Evolutionary conservation across 2,888 invertebrate genomes (phyloP).

Genomic region (Podotricha telesiphe): DNA sequence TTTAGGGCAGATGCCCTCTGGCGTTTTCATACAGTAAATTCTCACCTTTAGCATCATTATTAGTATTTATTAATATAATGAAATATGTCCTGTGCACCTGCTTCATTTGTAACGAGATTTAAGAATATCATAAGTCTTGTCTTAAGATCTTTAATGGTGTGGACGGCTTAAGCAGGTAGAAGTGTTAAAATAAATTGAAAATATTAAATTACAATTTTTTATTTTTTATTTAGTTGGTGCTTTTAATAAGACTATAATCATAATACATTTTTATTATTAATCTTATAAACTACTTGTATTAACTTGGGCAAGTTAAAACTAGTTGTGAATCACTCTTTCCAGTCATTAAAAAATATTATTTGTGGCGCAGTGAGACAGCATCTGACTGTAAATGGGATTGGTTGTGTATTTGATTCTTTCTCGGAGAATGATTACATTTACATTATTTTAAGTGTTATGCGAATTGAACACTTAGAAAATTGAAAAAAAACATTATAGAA

Average conservation of each 20-base stretch:
- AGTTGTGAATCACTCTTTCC: too few species aligned
- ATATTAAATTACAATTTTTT: neutral
- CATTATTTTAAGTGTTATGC: too few species aligned
- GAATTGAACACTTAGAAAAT: too few species aligned
- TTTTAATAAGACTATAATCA: neutral
- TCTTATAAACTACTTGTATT: neutral
- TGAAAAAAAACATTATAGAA: too few species aligned
- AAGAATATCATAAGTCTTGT: conserved; percentile 12
- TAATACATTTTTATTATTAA: neutral
- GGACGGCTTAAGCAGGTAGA: neutral
- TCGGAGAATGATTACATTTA: too few species aligned
- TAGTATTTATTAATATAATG: conserved; percentile 43
- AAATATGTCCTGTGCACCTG: conserved; percentile 27
- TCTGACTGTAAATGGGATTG: too few species aligned
- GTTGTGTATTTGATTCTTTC: too few species aligned
- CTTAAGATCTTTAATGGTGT: conserved; percentile 18
- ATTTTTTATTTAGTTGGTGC: neutral
- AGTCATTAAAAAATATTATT: too few species aligned
- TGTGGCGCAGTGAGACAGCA: too few species aligned
- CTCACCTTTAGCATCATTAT: conserved; percentile 43
- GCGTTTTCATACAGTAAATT: conserved; percentile 45
- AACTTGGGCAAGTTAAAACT: neutral
- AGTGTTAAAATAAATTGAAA: conserved; percentile 1
- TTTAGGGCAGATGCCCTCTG: conserved; percentile 45
- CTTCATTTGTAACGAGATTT: conserved; percentile 31